phyloP scores from a whole-genome alignment of 2,888 invertebrate genomes.

The Polietes domitor region DNA sequence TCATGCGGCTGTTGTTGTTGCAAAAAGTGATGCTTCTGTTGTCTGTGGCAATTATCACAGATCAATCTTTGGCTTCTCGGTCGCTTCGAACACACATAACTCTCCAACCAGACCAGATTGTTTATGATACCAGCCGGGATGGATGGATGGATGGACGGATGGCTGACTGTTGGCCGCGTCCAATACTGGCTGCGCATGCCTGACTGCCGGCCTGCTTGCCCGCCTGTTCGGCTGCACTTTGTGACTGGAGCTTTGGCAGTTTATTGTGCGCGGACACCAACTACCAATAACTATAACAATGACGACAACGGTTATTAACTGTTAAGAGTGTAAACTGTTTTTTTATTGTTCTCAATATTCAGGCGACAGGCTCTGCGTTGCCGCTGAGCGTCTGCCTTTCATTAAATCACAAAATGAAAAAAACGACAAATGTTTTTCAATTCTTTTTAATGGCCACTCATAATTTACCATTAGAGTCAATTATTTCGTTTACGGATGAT shows the following conservation, averaged over 20 bases:
- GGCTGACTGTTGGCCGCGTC: slow-evolving; percentile 28
- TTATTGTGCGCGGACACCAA: slow-evolving; percentile 45
- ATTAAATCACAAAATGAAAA: no score
- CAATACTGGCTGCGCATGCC: slow-evolving; percentile 16
- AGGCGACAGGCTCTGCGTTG: slow-evolving; percentile 17
- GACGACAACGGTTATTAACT: slow-evolving; percentile 64
- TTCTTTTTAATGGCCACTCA: slow-evolving; percentile 45
- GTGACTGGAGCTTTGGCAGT: background rate
- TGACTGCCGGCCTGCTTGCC: background rate
- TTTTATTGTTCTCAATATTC: slow-evolving; percentile 51
- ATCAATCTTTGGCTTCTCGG: slow-evolving; percentile 58
- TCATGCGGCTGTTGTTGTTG: slow-evolving; percentile 43
- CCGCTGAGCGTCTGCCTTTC: slow-evolving; percentile 22
- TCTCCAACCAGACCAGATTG: slow-evolving; percentile 29
- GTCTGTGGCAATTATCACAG: slow-evolving; percentile 63
- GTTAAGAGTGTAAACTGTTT: slow-evolving; percentile 64
- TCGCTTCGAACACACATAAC: background rate
- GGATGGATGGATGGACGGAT: slow-evolving; percentile 24
- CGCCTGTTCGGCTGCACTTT: background rate
- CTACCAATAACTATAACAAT: slow-evolving; percentile 38
- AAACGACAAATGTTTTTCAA: slow-evolving; percentile 61
- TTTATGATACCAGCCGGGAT: slow-evolving; percentile 22
- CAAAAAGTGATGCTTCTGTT: slow-evolving; percentile 64
- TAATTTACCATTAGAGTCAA: slow-evolving; percentile 58
- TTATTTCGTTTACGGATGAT: slow-evolving; percentile 45